Conservation (phyloP, 2,888 invertebrate genomes). For the Cotesia congregata region DNA sequence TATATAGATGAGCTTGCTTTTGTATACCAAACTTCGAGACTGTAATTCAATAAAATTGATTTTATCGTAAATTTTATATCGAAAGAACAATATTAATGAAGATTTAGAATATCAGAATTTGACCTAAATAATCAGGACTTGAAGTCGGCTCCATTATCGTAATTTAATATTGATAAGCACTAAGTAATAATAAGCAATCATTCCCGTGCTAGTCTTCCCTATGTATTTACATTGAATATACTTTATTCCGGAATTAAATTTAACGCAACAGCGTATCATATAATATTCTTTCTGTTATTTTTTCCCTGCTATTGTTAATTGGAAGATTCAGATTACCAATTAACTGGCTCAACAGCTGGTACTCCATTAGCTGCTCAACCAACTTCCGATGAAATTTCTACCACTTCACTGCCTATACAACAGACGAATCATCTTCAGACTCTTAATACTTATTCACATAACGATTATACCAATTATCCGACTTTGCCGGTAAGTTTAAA, state of each 20-base stretch:
- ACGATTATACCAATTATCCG: slow-evolving; percentile 68
- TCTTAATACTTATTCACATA: slow-evolving; percentile 62
- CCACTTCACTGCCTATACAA: slow-evolving; percentile 61
- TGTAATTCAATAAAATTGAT: background rate
- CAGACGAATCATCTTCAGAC: slow-evolving; percentile 66
- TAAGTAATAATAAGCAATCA: background rate
- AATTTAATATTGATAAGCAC: slow-evolving; percentile 6
- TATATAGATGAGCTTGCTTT: no score
- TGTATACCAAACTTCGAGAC: background rate
- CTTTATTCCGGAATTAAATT: slow-evolving; percentile 18
- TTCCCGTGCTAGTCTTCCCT: background rate
- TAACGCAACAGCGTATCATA: background rate
- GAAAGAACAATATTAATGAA: background rate
- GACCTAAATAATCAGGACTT: background rate
- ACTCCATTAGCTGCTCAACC: slow-evolving; percentile 75
- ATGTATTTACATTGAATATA: slow-evolving; percentile 5
- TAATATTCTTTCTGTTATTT: background rate
- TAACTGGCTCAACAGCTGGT: slow-evolving; percentile 78
- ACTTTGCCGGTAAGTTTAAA: slow-evolving; percentile 67
- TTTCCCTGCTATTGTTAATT: slow-evolving; percentile 43
- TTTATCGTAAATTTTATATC: background rate
- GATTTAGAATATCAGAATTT: background rate
- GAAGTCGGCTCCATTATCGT: background rate
- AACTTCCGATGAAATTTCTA: slow-evolving; percentile 65
- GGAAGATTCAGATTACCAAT: slow-evolving; percentile 80